phyloP scores from a whole-genome alignment of 2,888 invertebrate genomes.

The Drosophila siamana region DNA sequence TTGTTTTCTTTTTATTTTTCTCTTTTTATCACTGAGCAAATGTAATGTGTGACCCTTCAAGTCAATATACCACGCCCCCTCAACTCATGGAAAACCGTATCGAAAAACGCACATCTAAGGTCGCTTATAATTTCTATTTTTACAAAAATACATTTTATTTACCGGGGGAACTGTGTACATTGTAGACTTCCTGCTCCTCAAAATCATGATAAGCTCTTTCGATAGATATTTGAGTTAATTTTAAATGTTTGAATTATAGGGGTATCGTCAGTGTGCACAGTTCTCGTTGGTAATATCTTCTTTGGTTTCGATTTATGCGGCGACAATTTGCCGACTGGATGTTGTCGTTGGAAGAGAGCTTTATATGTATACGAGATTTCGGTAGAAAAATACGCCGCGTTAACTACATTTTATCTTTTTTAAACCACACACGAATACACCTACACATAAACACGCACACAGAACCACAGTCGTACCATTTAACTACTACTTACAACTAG shows the following conservation, averaged over 20 bases:
- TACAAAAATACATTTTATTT: conserved; percentile 48
- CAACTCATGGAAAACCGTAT: conserved; percentile 78
- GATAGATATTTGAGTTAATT: neutral
- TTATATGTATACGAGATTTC: conserved; percentile 26
- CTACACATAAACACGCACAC: conserved; percentile 29
- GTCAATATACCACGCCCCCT: conserved; percentile 70
- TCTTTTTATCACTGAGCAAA: conserved; percentile 81
- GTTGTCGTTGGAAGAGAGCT: conserved; percentile 52
- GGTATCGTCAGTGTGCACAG: conserved; percentile 50
- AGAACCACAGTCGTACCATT: conserved; percentile 39
- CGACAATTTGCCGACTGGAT: conserved; percentile 57
- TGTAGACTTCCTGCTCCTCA: neutral
- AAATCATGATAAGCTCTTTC: neutral
- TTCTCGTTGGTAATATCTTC: conserved; percentile 51
- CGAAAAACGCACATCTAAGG: conserved; percentile 77
- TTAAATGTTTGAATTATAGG: neutral
- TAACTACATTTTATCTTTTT: conserved; percentile 45
- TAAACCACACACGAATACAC: conserved; percentile 28
- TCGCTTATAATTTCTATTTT: conserved; percentile 81
- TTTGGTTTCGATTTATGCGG: conserved; percentile 68
- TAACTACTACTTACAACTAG: conserved; percentile 11
- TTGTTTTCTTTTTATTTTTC: conserved; percentile 82
- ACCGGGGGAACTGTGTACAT: conserved; percentile 62
- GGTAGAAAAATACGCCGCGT: conserved; percentile 41
- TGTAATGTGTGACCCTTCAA: conserved; percentile 80